Evolutionary conservation across 2,888 invertebrate species (phyloP).

Genomic region (Cosmorhoe ocellata): DNA sequence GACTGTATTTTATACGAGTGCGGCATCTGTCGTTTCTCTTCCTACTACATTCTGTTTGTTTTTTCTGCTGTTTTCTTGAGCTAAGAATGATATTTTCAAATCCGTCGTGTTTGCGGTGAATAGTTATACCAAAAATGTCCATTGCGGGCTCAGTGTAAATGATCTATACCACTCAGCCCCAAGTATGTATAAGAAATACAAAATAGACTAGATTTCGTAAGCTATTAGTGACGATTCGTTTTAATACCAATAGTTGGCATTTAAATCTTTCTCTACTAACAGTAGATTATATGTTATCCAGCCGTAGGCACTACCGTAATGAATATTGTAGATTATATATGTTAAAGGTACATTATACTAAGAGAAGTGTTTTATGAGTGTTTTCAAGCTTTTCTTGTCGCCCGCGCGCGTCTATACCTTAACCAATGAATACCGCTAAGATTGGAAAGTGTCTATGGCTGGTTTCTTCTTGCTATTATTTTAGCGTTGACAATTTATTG

Average conservation of each 20-base stretch:
- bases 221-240: constrained; percentile 31
- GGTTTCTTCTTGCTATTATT: constrained; percentile 15
- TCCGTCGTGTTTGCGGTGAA: constrained; percentile 32
- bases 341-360: constrained; percentile 10
- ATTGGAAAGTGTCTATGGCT: constrained; percentile 26
- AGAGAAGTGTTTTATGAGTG: constrained; percentile 15
- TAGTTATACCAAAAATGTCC: constrained; percentile 35
- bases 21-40: constrained; percentile 9
- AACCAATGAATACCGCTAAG: neutral
- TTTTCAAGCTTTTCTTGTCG: constrained; percentile 20
- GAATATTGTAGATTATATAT: constrained; percentile 27
- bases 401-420: neutral
- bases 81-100: constrained; percentile 26
- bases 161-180: constrained; percentile 36
- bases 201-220: constrained; percentile 36
- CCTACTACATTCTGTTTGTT: neutral
- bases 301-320: constrained; percentile 22
- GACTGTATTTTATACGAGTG: constrained; percentile 28
- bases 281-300: constrained; percentile 15
- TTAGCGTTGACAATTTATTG: constrained; percentile 24
- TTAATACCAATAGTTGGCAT: constrained; percentile 21
- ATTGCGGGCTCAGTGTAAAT: constrained; percentile 34
- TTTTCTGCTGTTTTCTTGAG: constrained; percentile 14
- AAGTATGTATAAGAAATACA: constrained; percentile 34
- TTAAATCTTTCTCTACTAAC: constrained; percentile 19